Evolutionary conservation across 92 coral and sea anemone species (phyloP).

Genomic region (Zoanthus gigantus): DNA sequence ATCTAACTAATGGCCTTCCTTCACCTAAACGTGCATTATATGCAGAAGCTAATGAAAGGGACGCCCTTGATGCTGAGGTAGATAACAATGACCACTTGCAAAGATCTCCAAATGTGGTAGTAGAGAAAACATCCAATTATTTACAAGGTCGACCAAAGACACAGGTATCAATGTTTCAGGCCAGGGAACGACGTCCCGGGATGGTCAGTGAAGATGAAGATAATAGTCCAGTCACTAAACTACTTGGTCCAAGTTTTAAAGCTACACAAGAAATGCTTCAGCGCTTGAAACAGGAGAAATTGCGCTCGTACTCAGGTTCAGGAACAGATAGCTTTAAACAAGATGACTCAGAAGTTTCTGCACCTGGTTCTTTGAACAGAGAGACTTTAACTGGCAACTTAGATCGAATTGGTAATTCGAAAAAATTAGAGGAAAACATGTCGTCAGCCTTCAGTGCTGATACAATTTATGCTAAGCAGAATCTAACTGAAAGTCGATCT

Average conservation of each 20-base stretch:
- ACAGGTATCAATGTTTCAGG: slow-evolving; percentile 23
- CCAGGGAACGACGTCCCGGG: slow-evolving; percentile 48
- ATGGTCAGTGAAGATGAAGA: slow-evolving; percentile 74
- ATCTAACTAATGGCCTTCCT: slow-evolving; percentile 1
- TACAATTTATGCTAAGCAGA: slow-evolving; percentile 5
- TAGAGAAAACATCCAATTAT: not conserved
- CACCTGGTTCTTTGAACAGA: not conserved
- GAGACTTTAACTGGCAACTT: not conserved
- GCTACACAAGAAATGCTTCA: slow-evolving; percentile 87
- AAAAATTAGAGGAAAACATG: slow-evolving; percentile 3
- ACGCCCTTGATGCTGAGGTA: slow-evolving; percentile 8
- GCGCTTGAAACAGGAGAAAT: slow-evolving; percentile 74
- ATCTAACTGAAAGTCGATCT: not conserved
- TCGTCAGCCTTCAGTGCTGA: not conserved
- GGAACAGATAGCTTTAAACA: slow-evolving; percentile 49
- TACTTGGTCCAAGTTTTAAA: slow-evolving; percentile 95
- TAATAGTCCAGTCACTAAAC: slow-evolving; percentile 94
- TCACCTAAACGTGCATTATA: slow-evolving; percentile 5
- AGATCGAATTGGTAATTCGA: slow-evolving; percentile 1
- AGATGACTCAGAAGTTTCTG: slow-evolving; percentile 12
- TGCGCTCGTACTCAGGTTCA: slow-evolving; percentile 51
- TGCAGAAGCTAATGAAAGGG: not conserved
- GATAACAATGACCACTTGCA: not conserved
- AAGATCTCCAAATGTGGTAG: not conserved
- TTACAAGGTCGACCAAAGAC: slow-evolving; percentile 10